Percentiles rank a stretch among this genome's conserved stretches.
Conservation (phyloP, 2,888 invertebrate genomes). For the Harmothoe impar region DNA sequence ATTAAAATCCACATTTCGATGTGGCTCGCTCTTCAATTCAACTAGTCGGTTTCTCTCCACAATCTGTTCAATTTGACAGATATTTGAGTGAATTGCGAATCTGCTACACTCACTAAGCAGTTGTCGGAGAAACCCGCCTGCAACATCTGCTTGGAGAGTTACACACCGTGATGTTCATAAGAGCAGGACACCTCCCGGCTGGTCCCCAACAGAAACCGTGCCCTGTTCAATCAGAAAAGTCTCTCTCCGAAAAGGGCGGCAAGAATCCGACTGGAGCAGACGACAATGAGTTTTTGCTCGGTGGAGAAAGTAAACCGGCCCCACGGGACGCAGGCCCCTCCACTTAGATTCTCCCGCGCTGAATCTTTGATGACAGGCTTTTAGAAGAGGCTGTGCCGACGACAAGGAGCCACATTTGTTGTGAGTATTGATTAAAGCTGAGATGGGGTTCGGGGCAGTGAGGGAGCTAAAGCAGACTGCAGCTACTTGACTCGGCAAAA, state of each 20-base stretch:
- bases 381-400: neutral
- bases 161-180: too few species aligned
- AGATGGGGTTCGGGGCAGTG: neutral
- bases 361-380: slow-evolving; percentile 36
- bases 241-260: neutral
- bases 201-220: neutral
- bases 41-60: too few species aligned
- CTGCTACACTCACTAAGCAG: too few species aligned
- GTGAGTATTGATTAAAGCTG: neutral
- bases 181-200: neutral
- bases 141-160: too few species aligned
- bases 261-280: neutral
- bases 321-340: slow-evolving; percentile 4
- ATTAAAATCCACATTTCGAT: too few species aligned
- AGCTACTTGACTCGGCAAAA: slow-evolving; percentile 23
- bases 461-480: neutral
- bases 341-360: neutral
- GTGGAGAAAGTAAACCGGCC: neutral
- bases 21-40: too few species aligned
- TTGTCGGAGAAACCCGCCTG: too few species aligned
- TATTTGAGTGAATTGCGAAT: too few species aligned
- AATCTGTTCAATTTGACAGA: too few species aligned
- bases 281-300: neutral
- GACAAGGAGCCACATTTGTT: slow-evolving; percentile 21
- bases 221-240: slow-evolving; percentile 15